These are phyloP conservation scores for Alces alces DNA, from an alignment of 2,113 vertebrate species.

Conservation along the genomic window DNA sequence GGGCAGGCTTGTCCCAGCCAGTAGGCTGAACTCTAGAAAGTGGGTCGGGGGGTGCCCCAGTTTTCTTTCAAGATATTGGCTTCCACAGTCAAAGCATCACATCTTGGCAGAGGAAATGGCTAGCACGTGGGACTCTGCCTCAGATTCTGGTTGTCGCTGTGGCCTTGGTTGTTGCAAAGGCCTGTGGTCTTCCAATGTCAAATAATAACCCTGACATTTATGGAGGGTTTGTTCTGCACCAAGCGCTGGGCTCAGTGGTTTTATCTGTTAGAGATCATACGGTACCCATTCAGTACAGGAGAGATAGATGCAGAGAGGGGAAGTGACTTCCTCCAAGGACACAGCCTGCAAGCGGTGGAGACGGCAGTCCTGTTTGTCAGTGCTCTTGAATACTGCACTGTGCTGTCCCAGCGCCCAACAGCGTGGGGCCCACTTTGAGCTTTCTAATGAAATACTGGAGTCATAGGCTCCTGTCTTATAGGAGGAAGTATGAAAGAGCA, in stretches of 20 bases:
- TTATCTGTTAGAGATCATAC: background rate
- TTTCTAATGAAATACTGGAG: background rate
- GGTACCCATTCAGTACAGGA: background rate
- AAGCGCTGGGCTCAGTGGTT: background rate
- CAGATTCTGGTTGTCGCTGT: background rate
- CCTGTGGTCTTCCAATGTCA: background rate
- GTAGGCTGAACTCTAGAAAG: background rate
- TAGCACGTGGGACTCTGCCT: background rate
- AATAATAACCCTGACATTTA: background rate
- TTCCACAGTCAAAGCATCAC: background rate
- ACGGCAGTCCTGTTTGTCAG: too few relatives aligned
- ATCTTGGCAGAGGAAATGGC: background rate
- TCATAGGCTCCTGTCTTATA: background rate
- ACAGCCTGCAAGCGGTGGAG: too few relatives aligned
- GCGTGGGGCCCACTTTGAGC: fast-evolving
- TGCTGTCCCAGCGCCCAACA: fast-evolving
- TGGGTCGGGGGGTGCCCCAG: fast-evolving
- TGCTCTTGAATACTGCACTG: fast-evolving
- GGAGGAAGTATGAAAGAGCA: background rate
- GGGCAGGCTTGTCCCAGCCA: background rate
- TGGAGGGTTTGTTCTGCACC: background rate
- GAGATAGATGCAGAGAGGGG: background rate
- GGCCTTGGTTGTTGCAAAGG: background rate
- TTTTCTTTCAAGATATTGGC: background rate
- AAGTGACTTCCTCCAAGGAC: background rate